Percentiles rank a stretch among this genome's conserved stretches.
These are phyloP conservation scores for Pogonocherus hispidulus DNA, from an alignment of 2,888 invertebrate genomes.

Conservation along the genomic window DNA sequence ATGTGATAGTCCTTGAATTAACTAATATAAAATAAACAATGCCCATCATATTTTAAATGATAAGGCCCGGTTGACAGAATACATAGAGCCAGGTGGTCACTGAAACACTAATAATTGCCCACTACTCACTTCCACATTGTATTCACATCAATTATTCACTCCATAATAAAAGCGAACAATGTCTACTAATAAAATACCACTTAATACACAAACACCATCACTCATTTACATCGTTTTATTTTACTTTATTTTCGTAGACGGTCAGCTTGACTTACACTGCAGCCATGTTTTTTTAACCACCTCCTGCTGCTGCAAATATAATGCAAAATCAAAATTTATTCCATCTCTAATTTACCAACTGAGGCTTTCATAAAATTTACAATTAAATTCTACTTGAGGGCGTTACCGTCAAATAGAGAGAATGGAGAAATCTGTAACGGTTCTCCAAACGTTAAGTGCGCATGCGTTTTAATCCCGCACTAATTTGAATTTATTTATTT, in stretches of 20 bases:
- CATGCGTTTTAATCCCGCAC: too few species aligned
- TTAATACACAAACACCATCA: constrained; percentile 43
- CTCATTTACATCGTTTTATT: constrained; percentile 48
- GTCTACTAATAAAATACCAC: constrained; percentile 39
- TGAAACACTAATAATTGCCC: constrained; percentile 54
- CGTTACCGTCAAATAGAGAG: too few species aligned
- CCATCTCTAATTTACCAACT: constrained; percentile 37
- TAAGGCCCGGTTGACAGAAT: constrained; percentile 61
- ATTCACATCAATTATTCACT: constrained; percentile 39
- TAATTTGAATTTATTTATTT: too few species aligned
- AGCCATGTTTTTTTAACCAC: constrained; percentile 56
- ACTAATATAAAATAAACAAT: constrained; percentile 55
- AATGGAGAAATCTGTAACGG: too few species aligned
- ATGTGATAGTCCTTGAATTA: constrained; percentile 56
- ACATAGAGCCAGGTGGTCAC: constrained; percentile 65
- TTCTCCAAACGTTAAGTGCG: too few species aligned
- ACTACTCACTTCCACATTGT: constrained; percentile 50
- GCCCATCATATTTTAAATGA: constrained; percentile 62
- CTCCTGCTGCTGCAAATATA: constrained; percentile 41
- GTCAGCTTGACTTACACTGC: constrained; percentile 45
- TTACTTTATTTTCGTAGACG: constrained; percentile 46
- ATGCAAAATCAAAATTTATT: constrained; percentile 15
- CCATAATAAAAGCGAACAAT: constrained; percentile 35
- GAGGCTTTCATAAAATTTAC: too few species aligned
- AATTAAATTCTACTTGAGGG: too few species aligned